Percentiles rank a stretch among this genome's conserved stretches.
These are phyloP conservation scores for Lasioglossum figueresi DNA, from an alignment of 2,888 invertebrate genomes.

Conservation along the genomic window DNA sequence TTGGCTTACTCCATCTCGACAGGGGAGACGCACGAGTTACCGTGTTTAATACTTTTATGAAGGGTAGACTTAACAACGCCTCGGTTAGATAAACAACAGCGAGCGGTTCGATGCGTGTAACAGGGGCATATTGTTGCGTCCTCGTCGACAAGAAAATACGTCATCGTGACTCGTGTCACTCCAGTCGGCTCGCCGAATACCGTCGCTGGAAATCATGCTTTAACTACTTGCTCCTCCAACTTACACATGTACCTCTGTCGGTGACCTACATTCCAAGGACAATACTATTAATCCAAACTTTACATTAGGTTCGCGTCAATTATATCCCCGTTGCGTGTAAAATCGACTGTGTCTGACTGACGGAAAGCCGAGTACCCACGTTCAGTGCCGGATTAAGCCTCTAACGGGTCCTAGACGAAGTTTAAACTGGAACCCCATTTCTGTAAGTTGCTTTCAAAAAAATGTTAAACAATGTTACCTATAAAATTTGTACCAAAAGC, in stretches of 20 bases:
- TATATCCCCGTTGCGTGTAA: neutral
- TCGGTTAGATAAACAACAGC: neutral
- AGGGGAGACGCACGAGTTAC: neutral
- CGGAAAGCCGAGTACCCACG: too few species aligned
- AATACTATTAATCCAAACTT: constrained; percentile 49
- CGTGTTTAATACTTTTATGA: neutral
- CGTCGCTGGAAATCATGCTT: constrained; percentile 8
- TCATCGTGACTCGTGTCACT: constrained; percentile 3
- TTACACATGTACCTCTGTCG: constrained; percentile 5
- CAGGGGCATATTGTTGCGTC: constrained; percentile 42
- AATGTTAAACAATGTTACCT: too few species aligned
- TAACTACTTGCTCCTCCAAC: constrained; percentile 17
- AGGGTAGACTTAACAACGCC: neutral
- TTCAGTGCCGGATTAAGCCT: too few species aligned
- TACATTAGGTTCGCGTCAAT: constrained; percentile 47
- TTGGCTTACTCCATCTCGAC: neutral
- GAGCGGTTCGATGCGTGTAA: too few species aligned
- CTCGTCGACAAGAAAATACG: constrained; percentile 45
- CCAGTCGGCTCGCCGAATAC: neutral
- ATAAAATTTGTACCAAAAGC: too few species aligned
- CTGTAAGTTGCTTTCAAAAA: too few species aligned
- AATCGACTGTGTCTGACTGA: neutral
- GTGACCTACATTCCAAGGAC: constrained; percentile 28
- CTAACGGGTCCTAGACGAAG: too few species aligned
- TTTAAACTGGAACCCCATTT: too few species aligned